Evolutionary conservation across 2,113 vertebrate species (phyloP), one percentile per base, ranked within the genome.

Genomic region (Anguilla rostrata): DNA sequence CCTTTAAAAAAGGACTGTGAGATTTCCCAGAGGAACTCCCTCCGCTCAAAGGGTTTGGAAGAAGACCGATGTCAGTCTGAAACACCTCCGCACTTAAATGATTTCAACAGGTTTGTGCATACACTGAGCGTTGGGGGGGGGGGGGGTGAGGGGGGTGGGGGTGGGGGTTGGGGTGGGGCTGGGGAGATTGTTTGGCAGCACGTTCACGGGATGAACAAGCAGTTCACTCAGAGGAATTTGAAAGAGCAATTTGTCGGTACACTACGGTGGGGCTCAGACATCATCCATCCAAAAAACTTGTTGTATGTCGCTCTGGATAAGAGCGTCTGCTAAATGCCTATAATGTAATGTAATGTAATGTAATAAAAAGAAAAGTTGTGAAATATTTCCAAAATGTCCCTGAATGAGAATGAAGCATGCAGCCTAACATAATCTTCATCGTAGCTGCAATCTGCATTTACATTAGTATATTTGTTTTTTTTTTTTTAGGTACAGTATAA

Each of bases 101-200:
- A 97, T 97, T 98, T 98, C 98, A 98, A 97, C 97, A 97, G 99
- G 98, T 98, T 98, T 99, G 97, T 97, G 97, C 98, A 98, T 98
- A 98, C 98, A 66, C 60, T 97, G 96, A 95, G 96, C 94, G 95
- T 14, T 8, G 91, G 86, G 93, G 95, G 95, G 97, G 97, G 97
- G 97, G 34, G 34, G 0, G 34, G 34, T n/a, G n/a, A 1, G 34
- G 34, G 34, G 34, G 34, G 34, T 1, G 34, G 34, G 34, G 34
- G 34, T 0, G 34, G 34, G 34, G 34, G 34, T 1, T 0, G 34
- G 34, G 34, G 34, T 34, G 34, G 34, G 34, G 34, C 0, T 34
- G 34, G 34, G 34, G 34, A 34, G 34, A 34, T 34, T 34, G 34
- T 94, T 95, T 96, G 95, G 96, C 96, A 96, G 96, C 92, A 90